Conservation (phyloP, 37 sponge, comb jelly and placozoan genomes). For the Bolinopsis microptera region DNA sequence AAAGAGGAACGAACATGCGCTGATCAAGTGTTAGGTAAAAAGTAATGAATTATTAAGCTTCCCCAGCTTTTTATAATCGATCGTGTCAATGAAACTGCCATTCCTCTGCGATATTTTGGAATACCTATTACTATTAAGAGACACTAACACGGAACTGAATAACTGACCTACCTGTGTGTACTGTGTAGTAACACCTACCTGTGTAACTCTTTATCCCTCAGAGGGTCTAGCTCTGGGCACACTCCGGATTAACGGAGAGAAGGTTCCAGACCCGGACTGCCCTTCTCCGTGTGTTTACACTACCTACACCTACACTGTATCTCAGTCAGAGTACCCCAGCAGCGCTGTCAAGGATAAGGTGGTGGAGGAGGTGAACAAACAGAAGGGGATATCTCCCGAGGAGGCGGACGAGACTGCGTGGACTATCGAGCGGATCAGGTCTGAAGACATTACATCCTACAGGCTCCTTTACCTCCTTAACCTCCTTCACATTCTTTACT, state of each 20-base stretch:
- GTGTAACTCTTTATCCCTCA: neutral
- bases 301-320: slow-evolving; percentile 31
- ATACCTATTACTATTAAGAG: too few species aligned
- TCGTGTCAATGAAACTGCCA: too few species aligned
- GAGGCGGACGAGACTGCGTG: neutral
- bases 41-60: too few species aligned
- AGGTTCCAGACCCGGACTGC: neutral
- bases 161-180: too few species aligned
- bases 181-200: too few species aligned
- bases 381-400: neutral
- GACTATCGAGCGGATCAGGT: slow-evolving; percentile 36
- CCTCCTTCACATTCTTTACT: neutral
- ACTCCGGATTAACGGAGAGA: neutral
- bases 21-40: neutral
- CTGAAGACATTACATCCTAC: neutral
- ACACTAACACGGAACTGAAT: too few species aligned
- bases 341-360: neutral
- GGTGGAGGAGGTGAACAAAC: neutral
- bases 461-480: neutral
- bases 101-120: too few species aligned
- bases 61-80: too few species aligned
- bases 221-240: neutral
- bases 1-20: neutral
- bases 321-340: slow-evolving; percentile 60
- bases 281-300: slow-evolving; percentile 5